Conservation (phyloP, 2,888 invertebrate genomes). For the Apotomis capreana region DNA sequence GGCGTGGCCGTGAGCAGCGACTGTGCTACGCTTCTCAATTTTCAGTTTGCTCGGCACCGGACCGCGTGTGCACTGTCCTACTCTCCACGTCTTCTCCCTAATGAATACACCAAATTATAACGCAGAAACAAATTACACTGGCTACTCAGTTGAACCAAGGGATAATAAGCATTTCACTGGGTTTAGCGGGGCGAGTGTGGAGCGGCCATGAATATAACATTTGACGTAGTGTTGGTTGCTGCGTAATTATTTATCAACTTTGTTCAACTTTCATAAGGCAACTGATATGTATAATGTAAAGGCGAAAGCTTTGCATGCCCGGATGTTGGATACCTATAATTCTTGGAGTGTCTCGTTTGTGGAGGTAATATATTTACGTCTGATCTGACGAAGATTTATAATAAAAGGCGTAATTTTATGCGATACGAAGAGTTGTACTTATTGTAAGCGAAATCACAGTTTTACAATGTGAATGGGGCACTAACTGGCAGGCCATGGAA, state of each 20-base stretch:
- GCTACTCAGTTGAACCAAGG: background rate
- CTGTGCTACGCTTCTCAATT: background rate
- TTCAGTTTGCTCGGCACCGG: background rate
- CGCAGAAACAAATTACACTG: background rate
- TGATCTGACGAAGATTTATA: slow-evolving; percentile 11
- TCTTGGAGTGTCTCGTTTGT: background rate
- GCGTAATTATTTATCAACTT: too few species aligned
- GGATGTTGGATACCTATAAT: too few species aligned
- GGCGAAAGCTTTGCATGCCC: too few species aligned
- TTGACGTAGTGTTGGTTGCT: background rate
- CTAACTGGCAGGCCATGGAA: slow-evolving; percentile 40
- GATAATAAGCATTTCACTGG: background rate
- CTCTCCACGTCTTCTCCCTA: background rate
- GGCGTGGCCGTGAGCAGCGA: background rate
- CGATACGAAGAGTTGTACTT: slow-evolving; percentile 20
- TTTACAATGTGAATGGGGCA: slow-evolving; percentile 34
- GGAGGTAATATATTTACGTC: background rate
- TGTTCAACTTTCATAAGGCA: too few species aligned
- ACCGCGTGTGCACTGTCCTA: background rate
- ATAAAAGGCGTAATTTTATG: background rate
- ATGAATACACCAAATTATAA: background rate
- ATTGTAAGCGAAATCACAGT: slow-evolving; percentile 17
- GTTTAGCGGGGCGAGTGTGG: background rate
- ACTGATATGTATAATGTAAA: too few species aligned
- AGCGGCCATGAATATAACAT: background rate